These are phyloP conservation scores for Brachyhypopomus occidentalis DNA, from an alignment of 2,113 vertebrate species.

Conservation along the genomic window DNA sequence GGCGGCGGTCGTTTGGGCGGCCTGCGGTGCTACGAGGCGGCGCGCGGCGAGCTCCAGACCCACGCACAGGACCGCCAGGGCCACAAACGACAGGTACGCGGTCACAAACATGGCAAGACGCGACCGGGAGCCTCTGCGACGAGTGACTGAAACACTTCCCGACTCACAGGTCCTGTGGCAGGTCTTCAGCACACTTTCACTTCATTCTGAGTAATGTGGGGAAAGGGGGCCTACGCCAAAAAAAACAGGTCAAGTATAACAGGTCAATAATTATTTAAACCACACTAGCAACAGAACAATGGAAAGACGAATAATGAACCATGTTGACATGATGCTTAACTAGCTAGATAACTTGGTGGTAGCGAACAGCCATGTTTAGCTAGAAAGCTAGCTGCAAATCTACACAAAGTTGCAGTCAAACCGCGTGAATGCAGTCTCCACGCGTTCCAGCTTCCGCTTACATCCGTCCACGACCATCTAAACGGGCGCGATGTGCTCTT, in stretches of 20 bases:
- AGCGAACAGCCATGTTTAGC: not conserved
- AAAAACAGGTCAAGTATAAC: not conserved
- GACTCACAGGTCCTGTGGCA: not conserved
- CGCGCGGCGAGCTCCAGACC: slow-evolving; percentile 83
- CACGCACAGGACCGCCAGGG: slow-evolving; percentile 77
- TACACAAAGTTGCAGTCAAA: not conserved
- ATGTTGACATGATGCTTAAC: too few species aligned
- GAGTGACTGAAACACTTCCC: not conserved
- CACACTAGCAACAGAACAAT: not conserved
- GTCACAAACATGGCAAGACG: slow-evolving; percentile 81
- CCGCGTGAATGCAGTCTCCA: not conserved
- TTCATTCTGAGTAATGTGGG: not conserved
- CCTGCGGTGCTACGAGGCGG: slow-evolving; percentile 67
- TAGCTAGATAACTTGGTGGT: too few species aligned
- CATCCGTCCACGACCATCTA: not conserved
- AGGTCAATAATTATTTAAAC: not conserved
- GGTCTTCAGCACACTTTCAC: not conserved
- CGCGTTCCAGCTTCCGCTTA: not conserved
- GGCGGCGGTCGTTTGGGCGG: slow-evolving; percentile 65
- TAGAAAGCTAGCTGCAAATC: not conserved
- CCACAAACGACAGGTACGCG: slow-evolving; percentile 79
- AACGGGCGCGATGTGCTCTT: not conserved
- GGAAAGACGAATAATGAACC: too few species aligned
- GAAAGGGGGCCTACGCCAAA: not conserved
- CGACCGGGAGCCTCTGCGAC: not conserved